Conservation (phyloP, 1,140 invertebrate species). For the Myzus persicae region DNA sequence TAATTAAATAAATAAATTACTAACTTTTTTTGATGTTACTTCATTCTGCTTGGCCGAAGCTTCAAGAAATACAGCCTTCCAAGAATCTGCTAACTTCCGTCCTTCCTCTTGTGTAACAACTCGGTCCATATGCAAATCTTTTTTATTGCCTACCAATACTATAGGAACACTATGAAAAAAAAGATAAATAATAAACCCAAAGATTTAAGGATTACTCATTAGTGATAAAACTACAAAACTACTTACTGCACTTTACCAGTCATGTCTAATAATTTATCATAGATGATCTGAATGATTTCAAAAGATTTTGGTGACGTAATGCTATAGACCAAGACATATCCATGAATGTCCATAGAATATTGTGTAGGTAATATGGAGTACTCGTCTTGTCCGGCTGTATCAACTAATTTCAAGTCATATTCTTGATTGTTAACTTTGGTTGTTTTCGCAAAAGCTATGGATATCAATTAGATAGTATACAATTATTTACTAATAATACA, state of each 20-base stretch:
- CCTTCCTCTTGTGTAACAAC: slow-evolving; percentile 90
- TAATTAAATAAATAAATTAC: not conserved
- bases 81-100: slow-evolving; percentile 86
- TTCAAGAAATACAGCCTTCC: slow-evolving; percentile 96
- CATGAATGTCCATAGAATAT: slow-evolving; percentile 98
- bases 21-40: slow-evolving; percentile 64
- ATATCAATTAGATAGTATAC: not conserved
- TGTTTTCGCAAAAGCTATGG: slow-evolving; percentile 88
- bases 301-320: slow-evolving; percentile 96
- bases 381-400: slow-evolving; percentile 98
- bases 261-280: slow-evolving; percentile 95
- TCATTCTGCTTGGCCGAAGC: slow-evolving; percentile 97
- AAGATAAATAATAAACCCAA: not conserved
- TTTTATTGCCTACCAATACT: slow-evolving; percentile 77
- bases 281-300: slow-evolving; percentile 95
- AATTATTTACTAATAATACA: not conserved
- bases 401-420: slow-evolving; percentile 92
- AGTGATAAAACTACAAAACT: slow-evolving; percentile 15
- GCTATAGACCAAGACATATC: slow-evolving; percentile 96
- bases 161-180: slow-evolving; percentile 83
- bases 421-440: slow-evolving; percentile 91
- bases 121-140: slow-evolving; percentile 82
- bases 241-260: slow-evolving; percentile 95
- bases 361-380: slow-evolving; percentile 96
- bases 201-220: not conserved